Base-by-base conservation (phyloP, 2,113 vertebrate genomes). In the Sakesphorus luctuosus region DNA sequence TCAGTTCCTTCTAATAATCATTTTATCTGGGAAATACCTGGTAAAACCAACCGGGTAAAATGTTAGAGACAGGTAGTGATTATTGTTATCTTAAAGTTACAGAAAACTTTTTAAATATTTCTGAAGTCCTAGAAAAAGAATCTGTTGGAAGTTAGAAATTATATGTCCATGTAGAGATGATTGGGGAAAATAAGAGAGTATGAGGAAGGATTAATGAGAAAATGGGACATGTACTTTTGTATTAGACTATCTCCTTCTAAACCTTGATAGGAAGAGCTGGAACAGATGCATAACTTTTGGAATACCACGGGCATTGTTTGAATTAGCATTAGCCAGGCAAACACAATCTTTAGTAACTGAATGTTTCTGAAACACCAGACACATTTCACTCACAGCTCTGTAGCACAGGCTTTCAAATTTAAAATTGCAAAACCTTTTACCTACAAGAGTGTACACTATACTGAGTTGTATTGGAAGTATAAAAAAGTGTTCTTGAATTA, bases 381-480 rank as follows among this genome's bases (percentile, higher is more conserved):
- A 65, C n/a, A 50, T 85, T 91, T 87, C 79, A 89, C 69, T 84
- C 23, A 5, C 31, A 63, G 26, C 26, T 69, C 40, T 50, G 14
- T 44, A 40, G 28, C 47, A 17, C 10, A 11, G 47, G 53, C 56
- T 29, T 58, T 87, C n/a, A 52, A 18, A 50, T 82, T 56, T 76
- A 49, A 73, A 83, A 69, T 78, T 71, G 38, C 28, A 50, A 36
- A 77, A 20, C 13, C 18, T 50, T 44, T 44, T 65, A 17, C 0
- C 0, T 49, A 26, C 11, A 40, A 52, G 44, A 81, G 43, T 12
- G 5, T n/a, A 9, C 0, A 0, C 38, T 56, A 3, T 58, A n/a
- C 20, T 38, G 61, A 65, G 43, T 50, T 86, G 28, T 75, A 33
- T 8, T n/a, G 12, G 13, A 82, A 69, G 25, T 53, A 28, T 3